These are phyloP conservation scores for Collichthys lucidus DNA, from an alignment of 2,113 vertebrate species.

Conservation along the genomic window DNA sequence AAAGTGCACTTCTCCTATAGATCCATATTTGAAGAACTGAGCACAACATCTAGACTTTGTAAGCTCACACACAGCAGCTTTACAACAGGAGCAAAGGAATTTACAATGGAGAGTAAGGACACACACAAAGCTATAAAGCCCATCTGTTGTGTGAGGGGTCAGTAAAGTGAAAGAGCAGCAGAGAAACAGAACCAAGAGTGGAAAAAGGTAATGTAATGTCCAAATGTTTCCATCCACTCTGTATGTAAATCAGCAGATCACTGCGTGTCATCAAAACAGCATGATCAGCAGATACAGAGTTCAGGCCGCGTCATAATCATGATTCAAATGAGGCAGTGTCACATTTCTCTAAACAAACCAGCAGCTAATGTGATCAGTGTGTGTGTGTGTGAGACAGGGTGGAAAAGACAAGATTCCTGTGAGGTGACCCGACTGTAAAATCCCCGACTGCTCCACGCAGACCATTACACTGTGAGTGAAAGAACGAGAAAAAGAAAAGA, in stretches of 20 bases:
- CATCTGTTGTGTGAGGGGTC: constrained; percentile 49
- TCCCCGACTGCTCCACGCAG: background rate
- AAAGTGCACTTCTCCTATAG: background rate
- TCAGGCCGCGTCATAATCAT: background rate
- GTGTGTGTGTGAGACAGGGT: background rate
- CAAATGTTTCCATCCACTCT: background rate
- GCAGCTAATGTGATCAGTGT: background rate
- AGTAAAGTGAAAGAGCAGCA: constrained; percentile 28
- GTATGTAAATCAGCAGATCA: background rate
- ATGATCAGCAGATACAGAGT: background rate
- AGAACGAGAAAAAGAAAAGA: background rate
- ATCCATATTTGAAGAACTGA: background rate
- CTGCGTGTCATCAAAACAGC: background rate
- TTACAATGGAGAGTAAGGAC: background rate
- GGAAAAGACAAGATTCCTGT: background rate
- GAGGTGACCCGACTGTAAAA: background rate
- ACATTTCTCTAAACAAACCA: background rate
- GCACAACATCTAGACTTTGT: background rate
- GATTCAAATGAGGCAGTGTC: background rate
- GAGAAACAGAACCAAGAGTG: background rate
- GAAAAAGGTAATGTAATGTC: background rate
- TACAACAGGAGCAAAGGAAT: constrained; percentile 8
- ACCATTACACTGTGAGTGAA: background rate
- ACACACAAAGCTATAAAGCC: constrained; percentile 39
- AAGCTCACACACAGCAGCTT: constrained; percentile 1